Evolutionary conservation across 2,797 vertebrate species (phyloP).

Genomic region (Fratercula arctica): DNA sequence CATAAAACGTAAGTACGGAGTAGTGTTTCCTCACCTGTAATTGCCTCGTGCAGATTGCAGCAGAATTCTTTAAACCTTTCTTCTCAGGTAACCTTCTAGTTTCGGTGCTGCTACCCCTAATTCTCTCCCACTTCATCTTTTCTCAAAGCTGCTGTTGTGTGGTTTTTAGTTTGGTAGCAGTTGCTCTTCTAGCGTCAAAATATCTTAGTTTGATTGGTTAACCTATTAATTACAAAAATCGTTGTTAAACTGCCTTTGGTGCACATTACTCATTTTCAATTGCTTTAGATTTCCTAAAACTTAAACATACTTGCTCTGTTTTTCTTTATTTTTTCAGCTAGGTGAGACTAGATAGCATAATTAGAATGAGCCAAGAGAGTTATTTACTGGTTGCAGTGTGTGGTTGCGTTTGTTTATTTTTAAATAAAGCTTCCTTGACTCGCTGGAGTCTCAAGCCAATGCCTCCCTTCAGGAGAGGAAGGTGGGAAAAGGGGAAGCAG

Average conservation of each 20-base stretch:
- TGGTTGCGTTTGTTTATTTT: not conserved
- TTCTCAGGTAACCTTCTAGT: not conserved
- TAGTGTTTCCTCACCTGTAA: not conserved
- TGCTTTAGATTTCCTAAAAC: not conserved
- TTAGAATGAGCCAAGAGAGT: not conserved
- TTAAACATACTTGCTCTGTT: not conserved
- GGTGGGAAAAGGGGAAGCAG: not conserved
- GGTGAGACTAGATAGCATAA: not conserved
- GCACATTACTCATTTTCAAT: not conserved
- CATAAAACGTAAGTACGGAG: slow-evolving; percentile 73
- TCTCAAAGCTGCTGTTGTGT: not conserved
- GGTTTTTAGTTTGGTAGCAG: not conserved
- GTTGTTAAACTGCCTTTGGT: not conserved
- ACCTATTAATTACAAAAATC: not conserved
- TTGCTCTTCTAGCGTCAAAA: not conserved
- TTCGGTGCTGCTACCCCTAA: not conserved
- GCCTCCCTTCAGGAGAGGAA: not conserved
- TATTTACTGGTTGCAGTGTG: not conserved
- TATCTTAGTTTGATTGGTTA: not conserved
- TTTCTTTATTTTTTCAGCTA: not conserved
- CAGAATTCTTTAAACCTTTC: not conserved
- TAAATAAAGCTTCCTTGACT: not conserved
- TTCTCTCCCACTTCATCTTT: not conserved
- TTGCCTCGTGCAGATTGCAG: not conserved
- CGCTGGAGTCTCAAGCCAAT: not conserved